Evolutionary conservation across 2,797 vertebrate genomes (phyloP).

Genomic region (Pitangus sulphuratus): DNA sequence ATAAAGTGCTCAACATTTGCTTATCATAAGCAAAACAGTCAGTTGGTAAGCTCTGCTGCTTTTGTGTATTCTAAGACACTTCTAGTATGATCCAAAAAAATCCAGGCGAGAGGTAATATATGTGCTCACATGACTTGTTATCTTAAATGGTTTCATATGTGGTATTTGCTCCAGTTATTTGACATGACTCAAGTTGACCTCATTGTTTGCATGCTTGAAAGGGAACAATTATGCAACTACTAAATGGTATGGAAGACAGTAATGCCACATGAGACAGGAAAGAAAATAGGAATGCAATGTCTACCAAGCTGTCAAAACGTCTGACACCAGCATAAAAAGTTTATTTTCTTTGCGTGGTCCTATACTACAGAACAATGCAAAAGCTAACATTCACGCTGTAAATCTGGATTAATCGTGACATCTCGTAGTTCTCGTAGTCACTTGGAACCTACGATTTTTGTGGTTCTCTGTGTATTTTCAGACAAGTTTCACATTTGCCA

Average conservation of each 20-base stretch:
- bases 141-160: conserved; percentile 72
- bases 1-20: conserved; percentile 5
- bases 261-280: neutral
- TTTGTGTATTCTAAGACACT: conserved; percentile 29
- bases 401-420: conserved; percentile 45
- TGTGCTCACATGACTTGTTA: conserved; percentile 53
- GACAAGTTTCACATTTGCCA: conserved; percentile 50
- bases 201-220: conserved; percentile 56
- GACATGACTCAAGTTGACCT: conserved; percentile 63
- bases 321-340: neutral
- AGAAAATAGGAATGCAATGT: neutral
- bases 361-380: neutral
- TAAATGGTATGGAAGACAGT: conserved; percentile 39
- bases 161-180: conserved; percentile 50
- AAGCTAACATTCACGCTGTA: conserved; percentile 18
- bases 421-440: conserved; percentile 30
- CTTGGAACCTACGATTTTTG: conserved; percentile 59
- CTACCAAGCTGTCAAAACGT: neutral
- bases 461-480: conserved; percentile 67
- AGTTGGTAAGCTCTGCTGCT: conserved; percentile 11
- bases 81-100: conserved; percentile 41
- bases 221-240: conserved; percentile 63
- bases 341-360: neutral
- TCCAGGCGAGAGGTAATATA: conserved; percentile 50
- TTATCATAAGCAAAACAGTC: neutral